Evolutionary conservation across 1,140 invertebrate genomes (phyloP), one percentile per base, ranked within the genome.

Genomic region (Dreissena polymorpha): DNA sequence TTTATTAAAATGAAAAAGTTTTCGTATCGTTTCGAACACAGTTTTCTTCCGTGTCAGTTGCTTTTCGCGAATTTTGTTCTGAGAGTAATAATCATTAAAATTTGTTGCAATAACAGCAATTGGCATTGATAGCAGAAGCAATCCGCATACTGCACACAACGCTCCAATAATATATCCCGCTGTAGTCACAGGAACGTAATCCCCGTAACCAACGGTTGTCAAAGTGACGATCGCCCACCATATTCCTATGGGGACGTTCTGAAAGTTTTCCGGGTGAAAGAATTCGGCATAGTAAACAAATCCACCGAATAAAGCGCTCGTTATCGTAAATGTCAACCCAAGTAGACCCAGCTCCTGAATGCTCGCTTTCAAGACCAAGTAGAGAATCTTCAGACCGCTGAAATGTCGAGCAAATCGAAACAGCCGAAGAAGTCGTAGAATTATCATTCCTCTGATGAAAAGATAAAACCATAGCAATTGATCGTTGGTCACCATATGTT

Each of bases 211-310:
- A 49, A 99, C 98, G 0, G 98, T 99, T 84, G 98, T 99, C 97
- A 99, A 98, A 60, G 98, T 99, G 84, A 99, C 97, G 91, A 99
- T 94, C 18, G 98, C 98, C 98, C 98, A 99, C 98, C 98, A 99
- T 76, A 99, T 94, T 21, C 97, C 97, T 74, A 97, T 93, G 10
- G 98, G 97, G 94, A 99, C 98, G 93, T 97, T 97, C 7, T 53
- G 49, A 68, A 91, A 88, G 27, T 64, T 73, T 29, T 75, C 74
- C 10, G 84, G 21, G n/a, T 83, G 74, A 8, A 82, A 77, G 16
- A 87, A 80, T 75, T 90, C 89, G 6, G 87, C 89, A 64, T 87
- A 90, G 69, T 86, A 89, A 13, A 90, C 83, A n/a, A 87, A 80
- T 60, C 86, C 86, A 14, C 83, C 84, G 65, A 89, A 90, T 10